Evolutionary conservation across 2,888 invertebrate species (phyloP).

Genomic region (Aleiodes alternator): DNA sequence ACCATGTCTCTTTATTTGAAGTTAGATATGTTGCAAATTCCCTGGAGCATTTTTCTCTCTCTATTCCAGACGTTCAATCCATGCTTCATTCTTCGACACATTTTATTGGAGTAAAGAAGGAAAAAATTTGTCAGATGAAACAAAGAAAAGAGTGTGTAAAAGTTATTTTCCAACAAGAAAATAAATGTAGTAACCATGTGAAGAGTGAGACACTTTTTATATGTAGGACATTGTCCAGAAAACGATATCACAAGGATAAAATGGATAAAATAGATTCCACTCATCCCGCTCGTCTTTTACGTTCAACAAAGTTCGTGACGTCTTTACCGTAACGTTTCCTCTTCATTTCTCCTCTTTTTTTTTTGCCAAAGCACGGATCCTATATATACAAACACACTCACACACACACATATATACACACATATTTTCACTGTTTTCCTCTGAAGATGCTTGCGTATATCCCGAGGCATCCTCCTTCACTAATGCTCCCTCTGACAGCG

Average conservation of each 20-base stretch:
- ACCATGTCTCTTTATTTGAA: conserved; percentile 12
- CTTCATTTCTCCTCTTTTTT: conserved; percentile 6
- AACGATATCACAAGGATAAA: conserved; percentile 27
- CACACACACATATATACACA: not conserved
- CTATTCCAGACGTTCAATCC: not conserved
- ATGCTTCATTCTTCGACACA: not conserved
- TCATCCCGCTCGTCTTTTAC: conserved; percentile 32
- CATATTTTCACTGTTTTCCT: conserved; percentile 22
- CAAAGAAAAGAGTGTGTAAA: not conserved
- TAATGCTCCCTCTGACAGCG: conserved; percentile 37
- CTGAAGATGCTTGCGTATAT: conserved; percentile 19
- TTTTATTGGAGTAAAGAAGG: not conserved
- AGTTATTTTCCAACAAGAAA: not conserved
- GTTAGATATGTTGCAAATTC: not conserved
- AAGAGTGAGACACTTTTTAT: not conserved
- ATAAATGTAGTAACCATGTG: conserved; percentile 6
- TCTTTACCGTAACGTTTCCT: conserved; percentile 29
- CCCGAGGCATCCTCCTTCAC: conserved; percentile 25
- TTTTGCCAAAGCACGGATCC: conserved; percentile 6
- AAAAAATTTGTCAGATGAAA: not conserved
- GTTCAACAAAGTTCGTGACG: conserved; percentile 35
- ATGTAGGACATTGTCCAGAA: conserved; percentile 26
- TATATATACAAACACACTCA: not conserved
- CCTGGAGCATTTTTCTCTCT: conserved; percentile 24
- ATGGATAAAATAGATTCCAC: conserved; percentile 31